A percentile compares a stretch with the other conserved stretches of the same genome.
These are phyloP conservation scores for Drosophila merina DNA, from an alignment of 2,888 invertebrate genomes.

Conservation along the genomic window DNA sequence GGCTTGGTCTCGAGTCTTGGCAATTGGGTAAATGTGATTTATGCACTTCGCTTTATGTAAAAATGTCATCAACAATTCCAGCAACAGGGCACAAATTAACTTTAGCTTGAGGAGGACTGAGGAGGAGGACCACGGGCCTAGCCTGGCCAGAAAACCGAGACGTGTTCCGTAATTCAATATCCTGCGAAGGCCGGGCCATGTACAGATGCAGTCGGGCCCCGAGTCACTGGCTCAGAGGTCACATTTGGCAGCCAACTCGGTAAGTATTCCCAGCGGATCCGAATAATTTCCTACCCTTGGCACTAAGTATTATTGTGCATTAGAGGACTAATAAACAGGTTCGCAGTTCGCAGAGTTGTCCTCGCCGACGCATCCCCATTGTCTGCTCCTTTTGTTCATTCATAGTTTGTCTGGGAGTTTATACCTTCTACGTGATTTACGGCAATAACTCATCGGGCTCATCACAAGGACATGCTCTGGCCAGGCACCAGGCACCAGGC, in stretches of 20 bases:
- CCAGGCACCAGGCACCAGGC: background rate
- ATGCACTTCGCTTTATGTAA: slow-evolving; percentile 66
- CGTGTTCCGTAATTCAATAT: slow-evolving; percentile 80
- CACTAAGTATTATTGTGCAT: slow-evolving; percentile 82
- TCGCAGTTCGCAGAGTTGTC: slow-evolving; percentile 60
- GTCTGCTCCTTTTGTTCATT: slow-evolving; percentile 42
- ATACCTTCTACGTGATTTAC: slow-evolving; percentile 82
- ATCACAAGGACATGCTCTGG: slow-evolving; percentile 6
- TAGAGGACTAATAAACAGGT: slow-evolving; percentile 83
- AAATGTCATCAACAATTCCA: slow-evolving; percentile 80
- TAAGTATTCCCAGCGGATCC: slow-evolving; percentile 80
- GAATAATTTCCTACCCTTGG: slow-evolving; percentile 79
- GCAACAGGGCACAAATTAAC: slow-evolving; percentile 70
- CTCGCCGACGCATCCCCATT: slow-evolving; percentile 13
- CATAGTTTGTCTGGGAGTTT: slow-evolving; percentile 70
- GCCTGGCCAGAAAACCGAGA: slow-evolving; percentile 76
- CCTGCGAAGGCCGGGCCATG: background rate
- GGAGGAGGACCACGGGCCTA: slow-evolving; percentile 7
- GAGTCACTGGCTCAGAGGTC: slow-evolving; percentile 66
- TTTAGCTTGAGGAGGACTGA: slow-evolving; percentile 42
- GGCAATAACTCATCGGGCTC: slow-evolving; percentile 78
- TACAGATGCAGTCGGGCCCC: slow-evolving; percentile 11
- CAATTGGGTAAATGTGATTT: slow-evolving; percentile 82
- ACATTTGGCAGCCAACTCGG: slow-evolving; percentile 78
- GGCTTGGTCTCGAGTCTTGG: slow-evolving; percentile 47